Conservation (phyloP, 2,888 invertebrate species). For the Geophilus truncorum region DNA sequence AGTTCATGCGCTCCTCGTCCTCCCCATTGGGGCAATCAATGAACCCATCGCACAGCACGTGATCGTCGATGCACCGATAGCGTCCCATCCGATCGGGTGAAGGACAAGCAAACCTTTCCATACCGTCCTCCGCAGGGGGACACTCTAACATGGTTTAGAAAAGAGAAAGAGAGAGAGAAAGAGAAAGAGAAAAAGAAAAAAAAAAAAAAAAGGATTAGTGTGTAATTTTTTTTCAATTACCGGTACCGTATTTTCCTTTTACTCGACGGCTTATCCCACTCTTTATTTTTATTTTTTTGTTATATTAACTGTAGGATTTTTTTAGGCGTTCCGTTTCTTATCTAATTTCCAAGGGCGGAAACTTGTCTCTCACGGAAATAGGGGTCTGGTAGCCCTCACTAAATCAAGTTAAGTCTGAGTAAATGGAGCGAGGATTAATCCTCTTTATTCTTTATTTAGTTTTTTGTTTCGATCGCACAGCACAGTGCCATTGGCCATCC, state of each 20-base stretch:
- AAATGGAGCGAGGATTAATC: background rate
- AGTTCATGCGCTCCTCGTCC: constrained; percentile 86
- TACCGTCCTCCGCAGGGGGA: constrained; percentile 84
- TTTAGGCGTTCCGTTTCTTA: background rate
- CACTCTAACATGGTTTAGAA: constrained; percentile 58
- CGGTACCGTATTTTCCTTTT: too few species aligned
- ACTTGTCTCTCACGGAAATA: background rate
- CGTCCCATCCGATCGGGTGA: constrained; percentile 84
- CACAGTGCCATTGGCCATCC: too few species aligned
- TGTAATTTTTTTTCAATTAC: too few species aligned
- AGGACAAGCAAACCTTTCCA: constrained; percentile 92
- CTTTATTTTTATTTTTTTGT: background rate
- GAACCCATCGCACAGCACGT: constrained; percentile 89
- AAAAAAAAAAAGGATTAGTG: background rate
- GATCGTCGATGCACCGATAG: constrained; percentile 92
- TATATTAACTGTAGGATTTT: background rate
- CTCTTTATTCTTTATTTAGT: background rate
- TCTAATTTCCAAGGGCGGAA: background rate
- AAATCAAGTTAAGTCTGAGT: background rate
- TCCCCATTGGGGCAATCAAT: constrained; percentile 89
- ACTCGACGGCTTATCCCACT: too few species aligned
- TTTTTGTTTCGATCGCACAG: too few species aligned
- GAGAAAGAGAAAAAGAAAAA: background rate
- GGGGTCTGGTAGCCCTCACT: background rate
- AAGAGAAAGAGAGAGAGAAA: background rate